Evolutionary conservation across 2,797 vertebrate species (phyloP).

Genomic region (Australoheros facetus): DNA sequence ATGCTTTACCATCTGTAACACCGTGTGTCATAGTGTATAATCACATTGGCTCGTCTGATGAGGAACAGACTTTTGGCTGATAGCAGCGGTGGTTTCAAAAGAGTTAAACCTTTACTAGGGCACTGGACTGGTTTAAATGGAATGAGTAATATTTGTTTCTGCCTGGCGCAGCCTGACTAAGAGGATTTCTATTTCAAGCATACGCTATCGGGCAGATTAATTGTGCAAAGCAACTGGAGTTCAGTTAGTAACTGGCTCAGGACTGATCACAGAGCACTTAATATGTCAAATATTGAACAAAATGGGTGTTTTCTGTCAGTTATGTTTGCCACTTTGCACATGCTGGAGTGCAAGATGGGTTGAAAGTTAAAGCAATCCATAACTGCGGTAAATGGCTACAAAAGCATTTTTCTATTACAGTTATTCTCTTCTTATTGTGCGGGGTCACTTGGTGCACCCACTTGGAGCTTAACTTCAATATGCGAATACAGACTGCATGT

Average conservation of each 20-base stretch:
- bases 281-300: background rate
- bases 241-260: background rate
- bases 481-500: slow-evolving; percentile 28
- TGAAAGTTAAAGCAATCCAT: background rate
- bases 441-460: background rate
- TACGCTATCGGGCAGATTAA: background rate
- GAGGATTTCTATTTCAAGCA: slow-evolving; percentile 4
- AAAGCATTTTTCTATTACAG: slow-evolving; percentile 33
- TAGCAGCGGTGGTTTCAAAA: slow-evolving; percentile 13
- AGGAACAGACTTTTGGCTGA: background rate
- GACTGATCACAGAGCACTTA: slow-evolving; percentile 22
- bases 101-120: background rate
- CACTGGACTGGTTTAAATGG: background rate
- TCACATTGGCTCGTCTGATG: background rate
- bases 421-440: background rate
- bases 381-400: background rate
- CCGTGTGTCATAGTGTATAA: background rate
- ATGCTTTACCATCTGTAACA: background rate
- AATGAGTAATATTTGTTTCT: slow-evolving; percentile 17
- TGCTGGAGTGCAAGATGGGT: background rate
- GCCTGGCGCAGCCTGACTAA: slow-evolving; percentile 8
- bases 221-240: background rate
- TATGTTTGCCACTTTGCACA: background rate
- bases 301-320: background rate
- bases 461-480: background rate